Percentiles rank a stretch among this genome's conserved stretches.
phyloP scores from a whole-genome alignment of 2,797 vertebrate genomes.

The Eulemur rubriventer region DNA sequence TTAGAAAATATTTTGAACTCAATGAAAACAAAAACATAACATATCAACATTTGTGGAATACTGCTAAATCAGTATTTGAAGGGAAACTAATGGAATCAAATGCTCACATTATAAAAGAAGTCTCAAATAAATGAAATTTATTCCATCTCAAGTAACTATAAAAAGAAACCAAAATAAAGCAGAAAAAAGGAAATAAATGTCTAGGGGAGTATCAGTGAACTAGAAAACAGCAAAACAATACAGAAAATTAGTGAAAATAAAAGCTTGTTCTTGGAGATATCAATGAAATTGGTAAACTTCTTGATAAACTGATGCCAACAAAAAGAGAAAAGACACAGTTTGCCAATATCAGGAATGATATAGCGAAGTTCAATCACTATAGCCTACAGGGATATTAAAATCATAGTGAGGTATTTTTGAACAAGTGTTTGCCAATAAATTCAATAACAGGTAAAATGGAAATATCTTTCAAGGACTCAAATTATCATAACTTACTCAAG shows the following conservation, averaged over 20 bases:
- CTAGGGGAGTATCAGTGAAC: background rate
- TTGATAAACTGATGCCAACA: background rate
- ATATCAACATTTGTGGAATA: no score
- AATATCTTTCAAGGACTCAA: no score
- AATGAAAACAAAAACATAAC: background rate
- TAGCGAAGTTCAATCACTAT: background rate
- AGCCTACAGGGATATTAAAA: background rate
- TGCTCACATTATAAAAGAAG: background rate
- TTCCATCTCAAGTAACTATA: background rate
- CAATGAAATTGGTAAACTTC: background rate
- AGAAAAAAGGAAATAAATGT: background rate
- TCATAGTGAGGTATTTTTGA: no score
- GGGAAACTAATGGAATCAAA: background rate
- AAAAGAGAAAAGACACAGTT: background rate
- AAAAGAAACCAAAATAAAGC: background rate
- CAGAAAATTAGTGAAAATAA: background rate
- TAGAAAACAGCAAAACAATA: background rate
- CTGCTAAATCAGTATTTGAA: background rate
- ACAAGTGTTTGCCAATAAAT: background rate
- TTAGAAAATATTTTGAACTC: background rate
- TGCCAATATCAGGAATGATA: background rate
- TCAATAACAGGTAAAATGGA: background rate
- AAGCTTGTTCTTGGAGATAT: background rate
- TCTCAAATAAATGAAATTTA: background rate
- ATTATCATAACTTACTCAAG: no score